Conservation (phyloP, 2,797 vertebrate species). For the Crenichthys baileyi region DNA sequence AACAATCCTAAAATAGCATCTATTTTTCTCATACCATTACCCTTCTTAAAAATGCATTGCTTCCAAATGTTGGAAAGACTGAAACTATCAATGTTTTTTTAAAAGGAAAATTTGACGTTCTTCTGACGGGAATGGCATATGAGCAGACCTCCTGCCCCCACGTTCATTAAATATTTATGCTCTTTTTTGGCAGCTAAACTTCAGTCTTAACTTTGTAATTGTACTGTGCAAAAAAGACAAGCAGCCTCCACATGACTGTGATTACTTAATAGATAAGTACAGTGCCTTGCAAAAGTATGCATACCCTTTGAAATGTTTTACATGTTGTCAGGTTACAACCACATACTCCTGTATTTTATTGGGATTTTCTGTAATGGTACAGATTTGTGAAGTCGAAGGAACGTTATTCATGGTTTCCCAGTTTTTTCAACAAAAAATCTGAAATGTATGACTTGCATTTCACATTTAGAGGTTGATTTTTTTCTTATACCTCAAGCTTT, state of each 20-base stretch:
- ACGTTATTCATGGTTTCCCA: background rate
- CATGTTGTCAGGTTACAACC: background rate
- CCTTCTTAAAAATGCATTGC: slow-evolving; percentile 39
- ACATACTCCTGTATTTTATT: background rate
- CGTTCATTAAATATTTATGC: slow-evolving; percentile 9
- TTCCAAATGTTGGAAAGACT: slow-evolving; percentile 14
- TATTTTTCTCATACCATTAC: slow-evolving; percentile 30
- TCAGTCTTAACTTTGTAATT: slow-evolving; percentile 18
- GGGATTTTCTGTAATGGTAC: background rate
- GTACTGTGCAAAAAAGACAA: slow-evolving; percentile 37
- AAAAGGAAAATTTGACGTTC: slow-evolving; percentile 9
- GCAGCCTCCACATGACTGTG: slow-evolving; percentile 22
- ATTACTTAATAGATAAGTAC: slow-evolving; percentile 37
- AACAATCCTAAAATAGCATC: slow-evolving; percentile 34
- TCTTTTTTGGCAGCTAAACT: slow-evolving; percentile 30
- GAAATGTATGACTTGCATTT: background rate
- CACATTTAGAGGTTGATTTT: background rate
- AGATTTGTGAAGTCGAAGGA: background rate
- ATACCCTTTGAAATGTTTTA: background rate
- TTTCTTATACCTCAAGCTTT: no score
- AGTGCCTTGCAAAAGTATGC: slow-evolving; percentile 1
- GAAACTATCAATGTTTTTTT: background rate
- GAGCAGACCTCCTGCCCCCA: slow-evolving; percentile 28
- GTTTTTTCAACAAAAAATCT: background rate
- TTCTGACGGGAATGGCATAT: slow-evolving; percentile 6